These are phyloP conservation scores for Umimayanthus chanpuru DNA, from an alignment of 92 coral and sea anemone species.

Conservation along the genomic window DNA sequence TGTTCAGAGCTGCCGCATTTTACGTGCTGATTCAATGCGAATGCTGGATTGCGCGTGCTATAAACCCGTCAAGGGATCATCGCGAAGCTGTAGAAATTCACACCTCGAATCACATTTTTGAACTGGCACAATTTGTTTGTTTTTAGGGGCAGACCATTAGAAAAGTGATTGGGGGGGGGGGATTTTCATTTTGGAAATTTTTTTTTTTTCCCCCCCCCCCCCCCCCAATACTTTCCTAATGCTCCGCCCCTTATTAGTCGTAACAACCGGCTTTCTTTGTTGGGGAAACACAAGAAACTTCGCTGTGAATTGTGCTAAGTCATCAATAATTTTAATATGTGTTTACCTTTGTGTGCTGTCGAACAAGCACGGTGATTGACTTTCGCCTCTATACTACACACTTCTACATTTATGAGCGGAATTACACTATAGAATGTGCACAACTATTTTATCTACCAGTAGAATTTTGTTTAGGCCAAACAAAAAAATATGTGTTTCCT, in stretches of 20 bases:
- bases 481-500: no score
- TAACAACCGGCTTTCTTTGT: not conserved
- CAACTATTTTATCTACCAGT: conserved; percentile 20
- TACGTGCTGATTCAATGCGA: conserved; percentile 12
- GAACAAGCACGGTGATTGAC: not conserved
- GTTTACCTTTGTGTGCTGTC: conserved; percentile 20
- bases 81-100: conserved; percentile 11
- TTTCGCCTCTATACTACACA: not conserved
- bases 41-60: conserved; percentile 20
- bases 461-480: no score
- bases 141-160: no score
- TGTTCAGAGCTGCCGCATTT: not conserved
- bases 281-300: conserved; percentile 22
- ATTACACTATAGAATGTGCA: conserved; percentile 10
- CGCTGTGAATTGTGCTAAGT: conserved; percentile 1
- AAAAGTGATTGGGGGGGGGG: no score
- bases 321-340: conserved; percentile 27
- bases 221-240: no score
- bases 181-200: no score
- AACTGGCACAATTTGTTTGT: not conserved
- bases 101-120: conserved; percentile 26
- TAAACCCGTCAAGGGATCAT: not conserved
- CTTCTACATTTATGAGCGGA: conserved; percentile 10
- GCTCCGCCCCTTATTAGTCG: no score
- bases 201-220: no score